phyloP scores from a whole-genome alignment of 2,113 vertebrate genomes.

The Egretta garzetta region DNA sequence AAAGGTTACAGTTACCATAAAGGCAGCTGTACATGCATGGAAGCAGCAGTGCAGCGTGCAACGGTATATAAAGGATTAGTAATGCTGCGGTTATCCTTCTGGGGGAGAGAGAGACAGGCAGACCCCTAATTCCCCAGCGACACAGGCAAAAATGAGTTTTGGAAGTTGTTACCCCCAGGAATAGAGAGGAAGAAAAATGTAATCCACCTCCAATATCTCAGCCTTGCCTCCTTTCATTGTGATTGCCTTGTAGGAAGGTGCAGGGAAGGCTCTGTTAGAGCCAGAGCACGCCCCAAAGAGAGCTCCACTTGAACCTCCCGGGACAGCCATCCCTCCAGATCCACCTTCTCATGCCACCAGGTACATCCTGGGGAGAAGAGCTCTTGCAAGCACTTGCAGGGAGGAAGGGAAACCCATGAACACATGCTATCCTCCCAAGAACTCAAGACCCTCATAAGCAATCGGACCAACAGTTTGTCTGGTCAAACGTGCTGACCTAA shows the following conservation, averaged over 20 bases:
- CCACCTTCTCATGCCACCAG: neutral
- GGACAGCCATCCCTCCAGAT: neutral
- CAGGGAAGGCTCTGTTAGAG: neutral
- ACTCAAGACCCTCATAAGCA: neutral
- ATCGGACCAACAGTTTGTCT: neutral
- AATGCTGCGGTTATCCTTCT: neutral
- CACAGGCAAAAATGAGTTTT: conserved; percentile 6
- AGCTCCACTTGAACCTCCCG: neutral
- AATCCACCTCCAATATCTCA: neutral
- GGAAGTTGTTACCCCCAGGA: neutral
- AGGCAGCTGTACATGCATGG: neutral
- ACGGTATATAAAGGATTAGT: neutral
- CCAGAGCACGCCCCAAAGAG: neutral
- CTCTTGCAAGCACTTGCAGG: neutral
- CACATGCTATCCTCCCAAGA: neutral
- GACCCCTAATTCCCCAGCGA: neutral
- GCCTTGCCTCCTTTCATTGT: neutral
- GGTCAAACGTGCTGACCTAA: neutral
- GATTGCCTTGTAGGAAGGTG: rapidly evolving
- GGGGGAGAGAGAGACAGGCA: neutral
- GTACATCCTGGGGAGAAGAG: neutral
- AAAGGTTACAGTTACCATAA: conserved; percentile 41
- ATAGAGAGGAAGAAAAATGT: neutral
- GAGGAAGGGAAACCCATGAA: neutral
- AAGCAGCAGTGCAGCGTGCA: neutral